These are phyloP conservation scores for Potamilus streckersoni DNA, from an alignment of 1,140 invertebrate genomes.

Conservation along the genomic window DNA sequence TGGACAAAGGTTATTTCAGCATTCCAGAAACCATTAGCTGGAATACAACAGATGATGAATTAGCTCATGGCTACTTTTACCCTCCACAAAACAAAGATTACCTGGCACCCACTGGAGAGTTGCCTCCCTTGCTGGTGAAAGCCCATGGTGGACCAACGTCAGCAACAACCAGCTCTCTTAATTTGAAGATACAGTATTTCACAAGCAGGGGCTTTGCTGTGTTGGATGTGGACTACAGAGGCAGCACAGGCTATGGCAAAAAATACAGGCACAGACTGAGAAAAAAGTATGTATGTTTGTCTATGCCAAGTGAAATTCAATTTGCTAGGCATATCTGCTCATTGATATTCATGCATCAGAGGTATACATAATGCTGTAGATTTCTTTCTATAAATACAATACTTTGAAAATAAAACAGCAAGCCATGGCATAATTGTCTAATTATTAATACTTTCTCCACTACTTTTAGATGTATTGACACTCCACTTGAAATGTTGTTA, in stretches of 20 bases:
- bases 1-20: conserved; percentile 61
- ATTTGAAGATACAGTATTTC: conserved; percentile 67
- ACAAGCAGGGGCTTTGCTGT: conserved; percentile 67
- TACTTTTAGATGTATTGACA: no score
- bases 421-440: no score
- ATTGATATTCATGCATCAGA: no score
- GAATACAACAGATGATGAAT: conserved; percentile 52
- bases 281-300: conserved; percentile 41
- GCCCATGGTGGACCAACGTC: conserved; percentile 67
- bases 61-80: conserved; percentile 62
- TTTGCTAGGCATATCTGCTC: no score
- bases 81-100: conserved; percentile 64
- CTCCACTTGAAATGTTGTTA: no score
- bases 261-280: conserved; percentile 58
- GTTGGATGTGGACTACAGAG: conserved; percentile 67
- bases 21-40: conserved; percentile 59
- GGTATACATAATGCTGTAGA: no score
- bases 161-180: conserved; percentile 45
- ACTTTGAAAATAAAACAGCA: no score
- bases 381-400: no score
- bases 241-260: conserved; percentile 66
- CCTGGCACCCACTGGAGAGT: conserved; percentile 48
- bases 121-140: conserved; percentile 64
- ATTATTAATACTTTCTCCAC: no score
- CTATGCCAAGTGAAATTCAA: no score